Conservation (phyloP, 2,797 vertebrate genomes). For the Trematomus bernacchii region DNA sequence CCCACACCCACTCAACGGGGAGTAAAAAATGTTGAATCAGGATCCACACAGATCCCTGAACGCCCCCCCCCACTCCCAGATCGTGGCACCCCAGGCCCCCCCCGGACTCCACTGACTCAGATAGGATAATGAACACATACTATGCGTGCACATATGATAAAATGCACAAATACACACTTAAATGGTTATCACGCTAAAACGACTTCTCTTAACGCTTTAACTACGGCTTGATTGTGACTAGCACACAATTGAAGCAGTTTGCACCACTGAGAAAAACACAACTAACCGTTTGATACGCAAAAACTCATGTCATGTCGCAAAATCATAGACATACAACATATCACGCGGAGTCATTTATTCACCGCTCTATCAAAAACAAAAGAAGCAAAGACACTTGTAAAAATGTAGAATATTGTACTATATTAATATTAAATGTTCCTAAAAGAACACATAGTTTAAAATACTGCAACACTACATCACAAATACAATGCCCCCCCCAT, state of each 20-base stretch:
- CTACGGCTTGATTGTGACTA: not conserved
- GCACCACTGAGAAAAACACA: not conserved
- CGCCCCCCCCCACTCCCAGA: not conserved
- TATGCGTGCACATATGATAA: not conserved
- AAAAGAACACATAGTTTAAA: not conserved
- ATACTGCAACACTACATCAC: not conserved
- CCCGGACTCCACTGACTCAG: not conserved
- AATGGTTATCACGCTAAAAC: not conserved
- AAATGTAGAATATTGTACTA: conserved; percentile 23
- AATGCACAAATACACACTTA: not conserved
- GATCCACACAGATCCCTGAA: conserved; percentile 58
- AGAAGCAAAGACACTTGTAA: not conserved
- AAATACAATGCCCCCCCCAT: conserved; percentile 24
- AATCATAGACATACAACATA: not conserved
- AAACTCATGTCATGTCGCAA: no score
- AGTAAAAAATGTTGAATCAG: conserved; percentile 78
- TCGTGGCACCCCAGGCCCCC: conserved; percentile 8
- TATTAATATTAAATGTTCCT: not conserved
- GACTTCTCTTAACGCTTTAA: conserved; percentile 12
- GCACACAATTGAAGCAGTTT: not conserved
- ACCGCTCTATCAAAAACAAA: not conserved
- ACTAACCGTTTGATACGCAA: no score
- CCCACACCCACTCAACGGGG: conserved; percentile 20
- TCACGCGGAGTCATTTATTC: not conserved
- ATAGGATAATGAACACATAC: not conserved